Evolutionary conservation across 2,113 vertebrate species (phyloP), one percentile per base, ranked within the genome.

Genomic region (Tenrec ecaudatus): DNA sequence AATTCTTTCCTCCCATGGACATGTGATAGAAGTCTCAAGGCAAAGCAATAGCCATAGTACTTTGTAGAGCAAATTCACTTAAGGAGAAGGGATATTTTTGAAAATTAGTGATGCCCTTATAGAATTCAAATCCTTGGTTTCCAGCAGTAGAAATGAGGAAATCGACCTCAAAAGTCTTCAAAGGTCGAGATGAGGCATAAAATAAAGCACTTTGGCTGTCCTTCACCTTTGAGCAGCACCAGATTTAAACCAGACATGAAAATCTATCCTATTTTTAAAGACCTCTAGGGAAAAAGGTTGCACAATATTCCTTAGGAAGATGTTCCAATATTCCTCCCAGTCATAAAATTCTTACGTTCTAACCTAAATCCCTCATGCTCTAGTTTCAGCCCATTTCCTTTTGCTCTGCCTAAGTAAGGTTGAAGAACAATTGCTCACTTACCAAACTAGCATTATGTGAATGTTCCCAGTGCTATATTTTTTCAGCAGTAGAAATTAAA

Each of bases 231-330:
- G 81, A 80, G 90, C 85, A 95, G 57, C 60, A 78, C 58, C 47
- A 82, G 75, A 95, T 91, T 95, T 95, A 96, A 97, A 88, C 17
- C 88, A 93, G 94, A 94, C 90, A 64, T 64, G 79, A 85, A 95
- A 95, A 94, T 88, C 58, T 77, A 88, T 82, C 58, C 71, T 94
- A 78, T 90, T 93, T 94, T 94, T 94, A 90, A 80, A 83, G 69
- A 89, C 27, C 88, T 95, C 88, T 83, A 75, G 91, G 94, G 93
- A 94, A 94, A 81, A 36, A 89, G 53, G n/a, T 82, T 95, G 38
- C 66, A 87, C 43, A 80, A 76, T 29, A 7, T 93, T 80, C 81
- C 82, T 90, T 83, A 91, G 92, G 87, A 96, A 91, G 87, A 78
- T 75, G 80, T 81, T 95, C 89, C 93, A 94, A 80, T 94, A 83